phyloP scores from a whole-genome alignment of 2,888 invertebrate species.

The Entomobrya multifasciata region DNA sequence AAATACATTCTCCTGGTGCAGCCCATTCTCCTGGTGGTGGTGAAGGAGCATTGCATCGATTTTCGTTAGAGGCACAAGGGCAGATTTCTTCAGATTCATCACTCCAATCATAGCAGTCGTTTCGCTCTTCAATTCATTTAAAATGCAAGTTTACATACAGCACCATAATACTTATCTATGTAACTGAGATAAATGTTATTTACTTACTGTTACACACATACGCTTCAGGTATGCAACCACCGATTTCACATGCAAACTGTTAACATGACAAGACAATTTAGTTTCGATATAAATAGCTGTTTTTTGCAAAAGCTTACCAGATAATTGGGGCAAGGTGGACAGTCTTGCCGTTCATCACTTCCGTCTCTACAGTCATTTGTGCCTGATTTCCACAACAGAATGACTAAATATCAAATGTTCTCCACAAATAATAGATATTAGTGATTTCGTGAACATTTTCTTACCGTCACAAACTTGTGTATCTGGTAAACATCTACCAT shows the following conservation, averaged over 20 bases:
- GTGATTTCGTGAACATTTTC: too few relatives aligned
- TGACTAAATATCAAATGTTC: too few relatives aligned
- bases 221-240: not conserved
- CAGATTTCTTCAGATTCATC: not conserved
- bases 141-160: too few relatives aligned
- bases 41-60: not conserved
- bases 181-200: not conserved
- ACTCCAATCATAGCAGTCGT: not conserved
- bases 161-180: not conserved
- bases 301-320: not conserved
- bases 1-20: not conserved
- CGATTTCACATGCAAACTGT: not conserved
- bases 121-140: not conserved
- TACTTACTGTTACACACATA: not conserved
- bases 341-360: not conserved
- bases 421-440: too few relatives aligned
- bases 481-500: too few relatives aligned
- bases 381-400: too few relatives aligned
- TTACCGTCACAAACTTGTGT: too few relatives aligned
- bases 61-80: not conserved
- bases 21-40: not conserved
- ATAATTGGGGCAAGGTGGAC: not conserved
- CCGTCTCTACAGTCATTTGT: not conserved
- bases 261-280: too few relatives aligned
- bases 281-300: too few relatives aligned